Base-by-base conservation (phyloP, 2,888 invertebrate species). In the Fabriciana adippe region DNA sequence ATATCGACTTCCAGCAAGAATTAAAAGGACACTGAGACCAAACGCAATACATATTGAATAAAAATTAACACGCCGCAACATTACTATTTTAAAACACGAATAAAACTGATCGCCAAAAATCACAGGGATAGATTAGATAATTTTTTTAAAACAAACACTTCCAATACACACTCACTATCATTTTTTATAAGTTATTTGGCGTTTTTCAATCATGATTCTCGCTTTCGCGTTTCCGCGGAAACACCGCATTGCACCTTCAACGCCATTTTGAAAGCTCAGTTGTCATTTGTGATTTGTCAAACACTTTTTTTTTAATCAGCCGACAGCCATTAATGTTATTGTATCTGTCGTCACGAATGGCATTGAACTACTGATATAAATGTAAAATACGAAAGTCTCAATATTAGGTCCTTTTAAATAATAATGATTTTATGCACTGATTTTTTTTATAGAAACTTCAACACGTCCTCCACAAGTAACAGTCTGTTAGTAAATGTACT, bases 1-100 rank as follows among this genome's bases (percentile, higher is more conserved):
- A 87, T 92, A 93, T 84, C 92, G 90, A 88, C 89, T 92, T 87
- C 91, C 90, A 88, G 92, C 93, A 83, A 93, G 87, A 78, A 93
- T 91, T 79, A 93, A 81, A 74, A 93, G 87, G 77, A 92, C 88
- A 85, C 91, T 93, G 82, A 93, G 87, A 79, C 92, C 92, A 78
- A 92, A 92, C 72, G 90, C 90, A 81, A 92, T 86, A 88, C 92
- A 92, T 89, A 92, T 87, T 79, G 92, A 92, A 79, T 92, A 92
- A 83, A 93, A 89, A 79, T 93, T 92, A 72, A 92, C 82, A 83
- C 89, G 83, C 78, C 92, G 91, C 86, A 93, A 88, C 93, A 93
- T 93, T 81, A 90, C 91, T 90, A 78, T 72, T 70, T 81, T 76
- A 77, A 72, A 79, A 81, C 77, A 81, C 77, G 72, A 78, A 73